phyloP scores from a whole-genome alignment of 2,113 vertebrate species.

The Sceloporus undulatus region DNA sequence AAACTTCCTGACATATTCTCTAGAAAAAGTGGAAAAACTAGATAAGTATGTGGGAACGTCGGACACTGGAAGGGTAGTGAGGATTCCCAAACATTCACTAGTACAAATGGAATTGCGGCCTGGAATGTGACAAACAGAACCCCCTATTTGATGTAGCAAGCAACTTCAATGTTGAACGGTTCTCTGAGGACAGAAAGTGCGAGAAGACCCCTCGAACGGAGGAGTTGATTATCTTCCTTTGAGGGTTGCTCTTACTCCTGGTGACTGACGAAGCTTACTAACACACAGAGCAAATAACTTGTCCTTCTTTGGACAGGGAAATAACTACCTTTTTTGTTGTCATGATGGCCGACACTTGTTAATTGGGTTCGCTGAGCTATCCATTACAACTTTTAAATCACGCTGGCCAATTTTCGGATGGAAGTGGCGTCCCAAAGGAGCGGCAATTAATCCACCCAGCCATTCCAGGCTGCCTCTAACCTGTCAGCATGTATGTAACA shows the following conservation, averaged over 20 bases:
- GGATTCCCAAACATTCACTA: background rate
- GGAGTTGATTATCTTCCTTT: background rate
- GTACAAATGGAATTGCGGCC: background rate
- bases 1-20: no score
- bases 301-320: background rate
- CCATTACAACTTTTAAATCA: background rate
- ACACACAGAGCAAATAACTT: background rate
- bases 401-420: background rate
- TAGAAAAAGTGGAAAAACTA: no score
- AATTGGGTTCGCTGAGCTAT: background rate
- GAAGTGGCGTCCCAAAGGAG: background rate
- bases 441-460: background rate
- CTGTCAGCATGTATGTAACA: accelerated
- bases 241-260: background rate
- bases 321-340: background rate
- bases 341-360: background rate
- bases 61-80: background rate
- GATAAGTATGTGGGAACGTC: no score
- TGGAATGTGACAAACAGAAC: background rate
- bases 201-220: background rate
- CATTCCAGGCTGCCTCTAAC: no score
- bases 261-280: accelerated
- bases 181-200: background rate
- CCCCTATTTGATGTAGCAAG: no score
- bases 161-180: background rate